Percentiles rank a stretch among this genome's conserved stretches.
These are phyloP conservation scores for Astreopora myriophthalma DNA, from an alignment of 64 coral and sea anemone species.

Conservation along the genomic window DNA sequence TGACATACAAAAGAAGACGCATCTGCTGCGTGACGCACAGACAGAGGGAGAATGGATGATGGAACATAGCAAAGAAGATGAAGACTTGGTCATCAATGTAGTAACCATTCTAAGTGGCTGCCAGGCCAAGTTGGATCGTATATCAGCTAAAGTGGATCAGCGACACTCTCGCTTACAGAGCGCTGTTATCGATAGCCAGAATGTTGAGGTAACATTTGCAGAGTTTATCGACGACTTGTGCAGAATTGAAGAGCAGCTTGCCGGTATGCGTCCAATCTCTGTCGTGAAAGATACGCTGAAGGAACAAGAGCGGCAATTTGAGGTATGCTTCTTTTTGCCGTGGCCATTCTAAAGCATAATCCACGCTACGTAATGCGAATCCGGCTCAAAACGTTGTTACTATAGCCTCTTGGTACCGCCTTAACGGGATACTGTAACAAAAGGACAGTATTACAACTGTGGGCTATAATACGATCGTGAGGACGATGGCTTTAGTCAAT, in stretches of 20 bases:
- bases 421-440: too few relatives aligned
- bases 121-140: slow-evolving; percentile 81
- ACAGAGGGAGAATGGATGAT: slow-evolving; percentile 85
- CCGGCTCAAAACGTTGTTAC: background rate
- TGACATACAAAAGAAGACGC: slow-evolving; percentile 75
- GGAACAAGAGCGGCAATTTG: slow-evolving; percentile 89
- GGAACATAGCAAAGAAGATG: slow-evolving; percentile 79
- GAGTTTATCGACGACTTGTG: slow-evolving; percentile 91
- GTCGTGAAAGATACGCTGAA: slow-evolving; percentile 84
- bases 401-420: too few relatives aligned
- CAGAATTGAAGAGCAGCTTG: slow-evolving; percentile 85
- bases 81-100: slow-evolving; percentile 73
- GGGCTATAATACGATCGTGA: too few relatives aligned
- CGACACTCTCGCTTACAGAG: slow-evolving; percentile 78
- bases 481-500: too few relatives aligned
- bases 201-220: slow-evolving; percentile 79
- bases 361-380: too few relatives aligned
- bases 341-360: background rate
- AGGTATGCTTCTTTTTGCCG: slow-evolving; percentile 29
- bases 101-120: slow-evolving; percentile 81
- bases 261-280: slow-evolving; percentile 88
- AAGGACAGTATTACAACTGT: too few relatives aligned
- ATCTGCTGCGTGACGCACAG: slow-evolving; percentile 76
- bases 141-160: slow-evolving; percentile 69
- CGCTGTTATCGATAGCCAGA: slow-evolving; percentile 77